Base-by-base conservation (phyloP, 37 sponge, comb jelly and placozoan genomes). In the Cladorhizidae sp. region DNA sequence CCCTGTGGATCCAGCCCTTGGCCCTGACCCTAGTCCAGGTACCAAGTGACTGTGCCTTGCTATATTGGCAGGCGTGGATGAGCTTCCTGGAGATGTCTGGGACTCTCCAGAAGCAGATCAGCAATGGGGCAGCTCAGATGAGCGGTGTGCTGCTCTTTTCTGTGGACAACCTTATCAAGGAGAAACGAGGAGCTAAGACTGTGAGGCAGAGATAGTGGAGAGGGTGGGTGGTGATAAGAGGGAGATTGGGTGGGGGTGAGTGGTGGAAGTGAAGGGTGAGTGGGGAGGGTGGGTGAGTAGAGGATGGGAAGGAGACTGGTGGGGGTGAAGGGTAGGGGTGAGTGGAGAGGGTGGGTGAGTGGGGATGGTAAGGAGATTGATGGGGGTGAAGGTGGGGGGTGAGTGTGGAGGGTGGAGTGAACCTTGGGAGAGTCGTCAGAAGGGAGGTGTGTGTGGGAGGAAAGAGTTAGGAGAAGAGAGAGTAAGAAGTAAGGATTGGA, bases 181-280 rank as follows among this genome's bases (percentile, higher is more conserved):
- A 91, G 74, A 91, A 86, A 56, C 70, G 83, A 71, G 89, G 89
- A 65, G 89, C 89, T 23, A 87, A 87, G 67, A 75, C 45, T 68
- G 87, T 87, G 0, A 72, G 74, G 38, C 28, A 40, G 15, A 37
- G 40, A 28, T 5, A 28, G 39, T 7, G 26, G 69, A 36, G 38
- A 62, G 64, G 63, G 21, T 15, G 42, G 55, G n/a, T 28, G 61
- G 8, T 3, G 6, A 59, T 28, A 18, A 6, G 61, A 17, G 3
- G n/a, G n/a, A 12, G 18, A 23, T 5, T 23, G n/a, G 61, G 61
- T 17, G 61, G n/a, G 28, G 61, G 61, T 6, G n/a, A 28, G 28
- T 17, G 61, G 18, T 6, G 12, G 61, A 28, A 6, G 18, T 5
- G 28, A 12, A 28, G 12, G n/a, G 18, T 39, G 72, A 61, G 62